These are phyloP conservation scores for Ips nitidus DNA, from an alignment of 1,140 invertebrate species.

Conservation along the genomic window DNA sequence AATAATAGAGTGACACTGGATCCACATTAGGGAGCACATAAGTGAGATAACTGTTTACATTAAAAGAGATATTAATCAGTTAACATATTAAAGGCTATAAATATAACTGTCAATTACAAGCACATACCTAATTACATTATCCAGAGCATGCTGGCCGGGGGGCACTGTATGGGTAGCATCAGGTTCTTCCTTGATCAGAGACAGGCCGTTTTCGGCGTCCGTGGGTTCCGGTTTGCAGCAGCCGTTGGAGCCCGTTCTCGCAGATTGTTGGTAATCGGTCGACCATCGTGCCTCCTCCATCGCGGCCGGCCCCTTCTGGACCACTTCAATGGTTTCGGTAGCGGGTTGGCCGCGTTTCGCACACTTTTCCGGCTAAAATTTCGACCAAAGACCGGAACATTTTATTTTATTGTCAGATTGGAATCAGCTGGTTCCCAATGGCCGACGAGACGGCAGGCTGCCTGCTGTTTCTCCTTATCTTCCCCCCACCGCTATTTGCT, in stretches of 20 bases:
- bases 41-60: conserved; percentile 31
- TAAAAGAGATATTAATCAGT: conserved; percentile 33
- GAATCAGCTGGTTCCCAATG: conserved; percentile 51
- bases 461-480: conserved; percentile 32
- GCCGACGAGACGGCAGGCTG: conserved; percentile 36
- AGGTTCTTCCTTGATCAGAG: conserved; percentile 35
- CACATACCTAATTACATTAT: conserved; percentile 36
- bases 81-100: conserved; percentile 25
- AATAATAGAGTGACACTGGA: not conserved
- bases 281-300: conserved; percentile 49
- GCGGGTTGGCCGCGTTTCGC: conserved; percentile 41
- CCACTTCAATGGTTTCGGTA: conserved; percentile 36
- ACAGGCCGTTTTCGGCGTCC: conserved; percentile 30
- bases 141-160: conserved; percentile 8
- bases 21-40: not conserved
- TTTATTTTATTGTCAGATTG: conserved; percentile 51
- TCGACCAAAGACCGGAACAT: conserved; percentile 47
- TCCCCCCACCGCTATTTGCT: conserved; percentile 13
- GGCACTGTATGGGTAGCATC: conserved; percentile 25
- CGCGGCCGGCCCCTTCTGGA: conserved; percentile 28
- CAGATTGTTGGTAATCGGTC: conserved; percentile 46
- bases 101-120: conserved; percentile 38
- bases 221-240: conserved; percentile 35
- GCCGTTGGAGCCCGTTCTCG: conserved; percentile 45
- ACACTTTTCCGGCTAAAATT: conserved; percentile 44